Conservation (phyloP, 2,888 invertebrate genomes). For the Eristalis pertinax region DNA sequence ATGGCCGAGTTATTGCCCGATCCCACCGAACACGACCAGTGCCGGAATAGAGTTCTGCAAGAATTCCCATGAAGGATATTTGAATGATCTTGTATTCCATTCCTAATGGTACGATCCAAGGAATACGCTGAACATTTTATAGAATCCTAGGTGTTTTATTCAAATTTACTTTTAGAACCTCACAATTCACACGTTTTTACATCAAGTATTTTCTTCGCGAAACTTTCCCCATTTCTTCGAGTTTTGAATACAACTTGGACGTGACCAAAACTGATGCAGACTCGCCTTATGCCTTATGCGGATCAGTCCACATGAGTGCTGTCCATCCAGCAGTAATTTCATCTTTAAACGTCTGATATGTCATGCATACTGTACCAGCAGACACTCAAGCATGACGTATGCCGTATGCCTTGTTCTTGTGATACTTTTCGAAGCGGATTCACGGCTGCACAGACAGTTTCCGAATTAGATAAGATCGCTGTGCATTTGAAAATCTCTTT, state of each 20-base stretch:
- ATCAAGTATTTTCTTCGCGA: too few relatives aligned
- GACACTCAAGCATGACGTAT: neutral
- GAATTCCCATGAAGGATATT: too few relatives aligned
- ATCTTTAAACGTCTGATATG: constrained; percentile 24
- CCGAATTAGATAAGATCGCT: constrained; percentile 60
- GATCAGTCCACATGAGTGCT: constrained; percentile 38
- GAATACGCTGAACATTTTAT: too few relatives aligned
- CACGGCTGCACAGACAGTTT: constrained; percentile 43
- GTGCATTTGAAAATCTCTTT: constrained; percentile 57
- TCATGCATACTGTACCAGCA: neutral
- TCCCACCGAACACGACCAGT: too few relatives aligned
- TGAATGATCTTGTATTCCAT: too few relatives aligned
- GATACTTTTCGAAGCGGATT: constrained; percentile 31
- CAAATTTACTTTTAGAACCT: too few relatives aligned
- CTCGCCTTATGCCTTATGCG: constrained; percentile 31
- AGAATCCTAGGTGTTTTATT: too few relatives aligned
- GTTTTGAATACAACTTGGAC: constrained; percentile 1
- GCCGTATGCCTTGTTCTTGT: constrained; percentile 42
- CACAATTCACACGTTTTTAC: too few relatives aligned
- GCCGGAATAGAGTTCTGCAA: too few relatives aligned
- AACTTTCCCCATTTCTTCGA: too few relatives aligned
- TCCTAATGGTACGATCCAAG: too few relatives aligned
- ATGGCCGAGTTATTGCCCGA: too few relatives aligned
- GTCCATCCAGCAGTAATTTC: constrained; percentile 2
- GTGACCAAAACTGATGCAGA: constrained; percentile 20